Percentiles rank a stretch among this genome's conserved stretches.
phyloP scores from a whole-genome alignment of 2,113 vertebrate genomes.

The Erythrolamprus reginae region DNA sequence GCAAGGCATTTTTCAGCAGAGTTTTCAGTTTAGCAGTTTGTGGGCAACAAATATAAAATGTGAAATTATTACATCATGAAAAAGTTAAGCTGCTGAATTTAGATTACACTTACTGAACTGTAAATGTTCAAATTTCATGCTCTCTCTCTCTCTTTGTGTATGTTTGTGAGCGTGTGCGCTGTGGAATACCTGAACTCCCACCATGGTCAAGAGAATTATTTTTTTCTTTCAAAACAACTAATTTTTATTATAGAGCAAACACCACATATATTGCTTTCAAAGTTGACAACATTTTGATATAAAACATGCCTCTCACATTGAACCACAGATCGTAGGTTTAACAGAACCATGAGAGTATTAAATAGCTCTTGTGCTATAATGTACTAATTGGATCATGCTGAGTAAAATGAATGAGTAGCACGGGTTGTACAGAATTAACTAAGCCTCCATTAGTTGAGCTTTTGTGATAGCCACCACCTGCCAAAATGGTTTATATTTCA shows the following conservation, averaged over 20 bases:
- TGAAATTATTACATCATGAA: not conserved
- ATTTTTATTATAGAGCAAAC: not conserved
- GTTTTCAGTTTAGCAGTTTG: not conserved
- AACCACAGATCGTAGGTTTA: rapidly evolving
- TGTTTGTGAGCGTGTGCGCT: not conserved
- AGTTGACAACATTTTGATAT: not conserved
- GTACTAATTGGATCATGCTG: not conserved
- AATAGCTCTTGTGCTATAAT: rapidly evolving
- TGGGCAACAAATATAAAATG: not conserved
- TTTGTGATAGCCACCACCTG: not conserved
- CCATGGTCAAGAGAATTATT: too few species aligned
- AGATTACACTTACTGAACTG: not conserved
- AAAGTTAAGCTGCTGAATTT: not conserved
- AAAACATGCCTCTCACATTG: not conserved
- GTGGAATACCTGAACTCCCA: not conserved
- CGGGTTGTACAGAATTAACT: rapidly evolving
- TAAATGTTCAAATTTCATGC: not conserved
- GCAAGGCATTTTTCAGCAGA: not conserved
- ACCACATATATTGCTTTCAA: not conserved
- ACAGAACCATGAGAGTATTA: not conserved
- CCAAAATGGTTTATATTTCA: not conserved
- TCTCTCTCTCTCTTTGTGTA: not conserved
- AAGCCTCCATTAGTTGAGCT: rapidly evolving
- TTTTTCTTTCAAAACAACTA: not conserved
- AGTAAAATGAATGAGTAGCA: rapidly evolving